These are phyloP conservation scores for Anabacerthia variegaticeps DNA, from an alignment of 2,797 vertebrate species.

Conservation along the genomic window DNA sequence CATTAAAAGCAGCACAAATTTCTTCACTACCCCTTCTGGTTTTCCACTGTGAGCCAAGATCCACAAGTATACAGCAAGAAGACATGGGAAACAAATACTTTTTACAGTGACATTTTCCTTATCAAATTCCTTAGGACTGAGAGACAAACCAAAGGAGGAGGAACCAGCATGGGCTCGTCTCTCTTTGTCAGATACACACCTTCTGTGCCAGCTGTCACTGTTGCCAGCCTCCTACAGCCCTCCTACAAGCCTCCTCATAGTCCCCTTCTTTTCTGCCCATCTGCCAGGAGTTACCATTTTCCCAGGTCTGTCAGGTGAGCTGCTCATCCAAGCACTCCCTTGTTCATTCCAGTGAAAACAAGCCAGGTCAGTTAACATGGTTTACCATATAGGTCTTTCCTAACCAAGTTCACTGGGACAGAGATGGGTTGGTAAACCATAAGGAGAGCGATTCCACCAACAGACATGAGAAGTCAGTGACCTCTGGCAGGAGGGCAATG, in stretches of 20 bases:
- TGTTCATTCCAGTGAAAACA: neutral
- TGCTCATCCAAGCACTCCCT: neutral
- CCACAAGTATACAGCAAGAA: neutral
- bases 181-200: neutral
- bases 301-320: neutral
- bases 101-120: neutral
- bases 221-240: neutral
- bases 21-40: neutral
- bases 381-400: neutral
- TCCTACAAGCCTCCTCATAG: neutral
- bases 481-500: rapidly evolving
- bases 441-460: neutral
- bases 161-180: neutral
- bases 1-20: neutral
- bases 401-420: neutral
- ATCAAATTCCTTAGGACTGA: neutral
- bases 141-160: neutral
- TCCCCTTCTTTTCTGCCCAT: neutral
- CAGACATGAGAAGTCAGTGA: neutral
- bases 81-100: neutral
- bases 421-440: neutral
- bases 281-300: neutral
- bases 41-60: neutral
- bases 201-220: neutral
- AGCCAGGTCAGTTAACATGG: neutral